A percentile compares a stretch with the other conserved stretches of the same genome.
Evolutionary conservation across 2,113 vertebrate species (phyloP).

Genomic region (Atherinomorus stipes): DNA sequence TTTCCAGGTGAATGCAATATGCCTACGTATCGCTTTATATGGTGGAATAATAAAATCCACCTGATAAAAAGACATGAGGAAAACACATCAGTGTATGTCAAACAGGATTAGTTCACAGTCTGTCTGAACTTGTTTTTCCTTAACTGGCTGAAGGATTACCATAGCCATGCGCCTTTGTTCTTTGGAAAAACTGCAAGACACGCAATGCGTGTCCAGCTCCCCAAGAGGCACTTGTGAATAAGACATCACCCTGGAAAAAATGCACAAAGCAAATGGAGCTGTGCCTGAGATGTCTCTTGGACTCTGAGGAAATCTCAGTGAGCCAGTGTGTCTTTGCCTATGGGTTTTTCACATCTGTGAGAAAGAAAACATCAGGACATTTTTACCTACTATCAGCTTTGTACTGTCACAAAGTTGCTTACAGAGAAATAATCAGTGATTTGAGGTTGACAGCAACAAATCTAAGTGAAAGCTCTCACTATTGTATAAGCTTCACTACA

Average conservation of each 20-base stretch:
- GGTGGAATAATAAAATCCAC: constrained; percentile 39
- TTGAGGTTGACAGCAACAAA: constrained; percentile 1
- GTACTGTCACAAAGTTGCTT: constrained; percentile 20
- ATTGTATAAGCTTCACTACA: not conserved
- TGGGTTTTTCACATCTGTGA: constrained; percentile 40
- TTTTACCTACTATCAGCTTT: constrained; percentile 34
- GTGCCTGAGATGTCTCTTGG: constrained; percentile 52
- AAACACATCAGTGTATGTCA: constrained; percentile 45
- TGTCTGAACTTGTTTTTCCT: constrained; percentile 53
- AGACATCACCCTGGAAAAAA: constrained; percentile 64
- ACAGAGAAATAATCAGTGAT: constrained; percentile 19
- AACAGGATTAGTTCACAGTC: constrained; percentile 60
- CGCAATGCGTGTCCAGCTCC: constrained; percentile 58
- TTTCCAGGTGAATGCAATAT: too few relatives aligned
- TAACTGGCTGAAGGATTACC: constrained; percentile 60
- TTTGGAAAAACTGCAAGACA: constrained; percentile 58
- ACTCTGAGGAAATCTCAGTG: constrained; percentile 49
- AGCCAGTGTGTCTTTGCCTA: constrained; percentile 42
- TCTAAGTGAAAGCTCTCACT: not conserved
- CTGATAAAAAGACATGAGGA: constrained; percentile 31
- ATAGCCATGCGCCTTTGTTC: constrained; percentile 62
- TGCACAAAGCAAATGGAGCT: constrained; percentile 63
- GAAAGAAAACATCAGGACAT: constrained; percentile 33
- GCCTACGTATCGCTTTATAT: too few relatives aligned
- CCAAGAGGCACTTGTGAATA: constrained; percentile 62